Conservation (phyloP, 2,888 invertebrate genomes). For the Ecliptopera silaceata region DNA sequence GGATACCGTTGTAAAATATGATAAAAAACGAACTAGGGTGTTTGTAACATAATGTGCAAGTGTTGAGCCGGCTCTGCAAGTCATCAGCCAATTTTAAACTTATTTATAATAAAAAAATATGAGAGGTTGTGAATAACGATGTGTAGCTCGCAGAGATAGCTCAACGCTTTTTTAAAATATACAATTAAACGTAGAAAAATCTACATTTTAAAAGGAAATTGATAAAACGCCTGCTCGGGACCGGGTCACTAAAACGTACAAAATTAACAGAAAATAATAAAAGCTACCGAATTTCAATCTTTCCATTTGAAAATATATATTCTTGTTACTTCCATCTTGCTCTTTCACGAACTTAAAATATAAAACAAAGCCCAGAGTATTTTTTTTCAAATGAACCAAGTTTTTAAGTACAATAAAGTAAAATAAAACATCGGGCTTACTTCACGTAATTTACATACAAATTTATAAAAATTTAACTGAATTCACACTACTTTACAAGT, state of each 20-base stretch:
- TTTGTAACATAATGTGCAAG: conserved; percentile 69
- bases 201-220: conserved; percentile 61
- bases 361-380: conserved; percentile 2
- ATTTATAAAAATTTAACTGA: conserved; percentile 22
- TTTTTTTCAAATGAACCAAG: conserved; percentile 16
- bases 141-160: conserved; percentile 62
- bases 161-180: conserved; percentile 65
- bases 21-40: conserved; percentile 77
- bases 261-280: conserved; percentile 51
- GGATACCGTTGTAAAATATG: conserved; percentile 69
- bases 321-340: conserved; percentile 12
- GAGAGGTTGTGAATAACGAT: conserved; percentile 76
- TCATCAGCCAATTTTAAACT: conserved; percentile 76
- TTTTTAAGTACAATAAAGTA: conserved; percentile 8
- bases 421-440: conserved; percentile 28
- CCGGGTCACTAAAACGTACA: conserved; percentile 68
- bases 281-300: conserved; percentile 15
- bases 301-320: conserved; percentile 4
- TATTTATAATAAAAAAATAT: conserved; percentile 61
- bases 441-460: conserved; percentile 16
- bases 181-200: conserved; percentile 65
- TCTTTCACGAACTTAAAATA: conserved; percentile 7
- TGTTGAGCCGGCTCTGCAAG: conserved; percentile 61
- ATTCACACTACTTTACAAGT: conserved; percentile 16
- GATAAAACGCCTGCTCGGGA: conserved; percentile 69